Evolutionary conservation across 1,140 invertebrate genomes (phyloP).

Genomic region (Zaprionus lachaisei): DNA sequence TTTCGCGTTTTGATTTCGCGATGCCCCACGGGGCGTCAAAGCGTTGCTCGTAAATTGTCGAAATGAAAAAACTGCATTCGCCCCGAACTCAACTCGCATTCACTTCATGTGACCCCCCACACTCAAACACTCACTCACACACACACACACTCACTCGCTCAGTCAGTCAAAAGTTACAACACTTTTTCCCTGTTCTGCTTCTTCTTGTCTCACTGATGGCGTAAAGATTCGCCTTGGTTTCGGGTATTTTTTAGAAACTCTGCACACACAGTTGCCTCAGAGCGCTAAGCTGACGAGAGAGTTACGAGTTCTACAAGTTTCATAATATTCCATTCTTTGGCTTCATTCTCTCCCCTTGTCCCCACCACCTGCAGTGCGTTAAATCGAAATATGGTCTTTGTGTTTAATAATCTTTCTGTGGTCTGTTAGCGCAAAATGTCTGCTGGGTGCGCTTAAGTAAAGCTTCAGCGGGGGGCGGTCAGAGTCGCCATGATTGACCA

Average conservation of each 20-base stretch:
- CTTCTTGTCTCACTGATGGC: slow-evolving; percentile 35
- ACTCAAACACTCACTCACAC: slow-evolving; percentile 27
- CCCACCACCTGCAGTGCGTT: slow-evolving; percentile 34
- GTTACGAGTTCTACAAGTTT: slow-evolving; percentile 15
- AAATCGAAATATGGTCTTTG: slow-evolving; percentile 54
- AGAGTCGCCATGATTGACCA: slow-evolving; percentile 42
- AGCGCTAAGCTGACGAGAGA: slow-evolving; percentile 39
- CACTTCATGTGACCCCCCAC: slow-evolving; percentile 13
- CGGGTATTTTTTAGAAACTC: slow-evolving; percentile 25
- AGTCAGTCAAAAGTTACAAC: slow-evolving; percentile 55
- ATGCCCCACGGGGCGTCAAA: slow-evolving; percentile 42
- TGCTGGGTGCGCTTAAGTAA: slow-evolving; percentile 28
- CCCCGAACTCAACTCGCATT: slow-evolving; percentile 14
- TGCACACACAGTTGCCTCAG: slow-evolving; percentile 18
- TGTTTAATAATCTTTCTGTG: slow-evolving; percentile 36
- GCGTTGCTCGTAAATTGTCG: slow-evolving; percentile 69
- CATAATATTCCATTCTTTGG: slow-evolving; percentile 4
- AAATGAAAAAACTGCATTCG: slow-evolving; percentile 63
- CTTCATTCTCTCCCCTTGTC: background rate
- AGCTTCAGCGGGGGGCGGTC: slow-evolving; percentile 15
- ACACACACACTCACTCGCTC: slow-evolving; percentile 25
- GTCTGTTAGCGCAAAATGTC: slow-evolving; percentile 19
- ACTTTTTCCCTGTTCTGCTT: slow-evolving; percentile 17
- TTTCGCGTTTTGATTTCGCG: slow-evolving; percentile 58
- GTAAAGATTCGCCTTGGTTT: slow-evolving; percentile 39